Percentiles rank a stretch among this genome's conserved stretches.
These are phyloP conservation scores for Megaleporinus macrocephalus DNA, from an alignment of 2,113 vertebrate genomes.

Conservation along the genomic window DNA sequence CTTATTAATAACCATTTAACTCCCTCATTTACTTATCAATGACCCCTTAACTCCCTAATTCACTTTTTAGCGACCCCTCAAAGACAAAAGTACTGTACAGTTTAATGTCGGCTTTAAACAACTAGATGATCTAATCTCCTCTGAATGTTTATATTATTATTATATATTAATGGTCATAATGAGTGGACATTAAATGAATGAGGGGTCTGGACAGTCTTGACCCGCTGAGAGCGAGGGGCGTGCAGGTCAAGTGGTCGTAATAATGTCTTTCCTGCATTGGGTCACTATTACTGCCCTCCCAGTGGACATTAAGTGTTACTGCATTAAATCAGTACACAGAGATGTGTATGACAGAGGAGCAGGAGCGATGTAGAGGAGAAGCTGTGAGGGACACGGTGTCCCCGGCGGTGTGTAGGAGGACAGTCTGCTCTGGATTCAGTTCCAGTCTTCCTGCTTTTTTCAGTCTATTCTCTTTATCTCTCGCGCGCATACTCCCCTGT, in stretches of 20 bases:
- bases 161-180: no score
- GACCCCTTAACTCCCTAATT: no score
- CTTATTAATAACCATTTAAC: no score
- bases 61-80: no score
- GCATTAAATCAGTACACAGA: background rate
- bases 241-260: background rate
- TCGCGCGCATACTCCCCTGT: background rate
- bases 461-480: background rate
- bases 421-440: background rate
- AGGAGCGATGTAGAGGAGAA: background rate
- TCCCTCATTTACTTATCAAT: no score
- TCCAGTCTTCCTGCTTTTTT: background rate
- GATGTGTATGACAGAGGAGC: background rate
- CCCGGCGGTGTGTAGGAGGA: background rate
- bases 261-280: background rate
- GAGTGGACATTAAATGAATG: no score
- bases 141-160: no score
- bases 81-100: no score
- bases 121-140: no score
- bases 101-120: no score
- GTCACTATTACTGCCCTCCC: background rate
- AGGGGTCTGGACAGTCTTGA: background rate
- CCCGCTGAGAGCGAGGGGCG: background rate
- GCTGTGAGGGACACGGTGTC: background rate
- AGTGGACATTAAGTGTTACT: background rate